Base-by-base conservation (phyloP, 2,113 vertebrate species). In the Ammodytes marinus region DNA sequence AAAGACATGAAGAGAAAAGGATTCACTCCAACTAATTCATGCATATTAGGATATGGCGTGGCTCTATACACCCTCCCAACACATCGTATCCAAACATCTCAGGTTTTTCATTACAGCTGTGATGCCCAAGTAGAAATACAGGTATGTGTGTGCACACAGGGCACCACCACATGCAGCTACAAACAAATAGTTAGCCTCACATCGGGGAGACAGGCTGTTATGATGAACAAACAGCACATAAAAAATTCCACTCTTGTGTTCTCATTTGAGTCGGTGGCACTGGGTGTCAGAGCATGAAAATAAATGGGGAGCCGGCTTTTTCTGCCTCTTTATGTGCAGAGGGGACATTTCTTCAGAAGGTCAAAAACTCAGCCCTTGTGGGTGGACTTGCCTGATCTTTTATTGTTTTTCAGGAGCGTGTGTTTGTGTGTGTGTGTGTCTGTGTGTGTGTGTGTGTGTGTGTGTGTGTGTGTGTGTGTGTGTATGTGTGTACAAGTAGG, bases 331-430 rank as follows among this genome's bases (percentile, higher is more conserved):
- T 76, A 54, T 74, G 64, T 57, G 14, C 14, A 39, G 27, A 69
- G 63, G 71, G 90, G 84, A 78, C 65, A 52, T 74, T 80, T 79
- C 66, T 65, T 15, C 69, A 87, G 77, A 88, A 89, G 85, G 90
- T 92, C 83, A 88, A 65, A 84, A 69, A 60, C n/a, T 69, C 45
- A 27, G 27, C 42, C 66, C 65, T 67, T 70, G 59, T 76, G 66
- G 54, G 76, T 74, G 60, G 76, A 69, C 49, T 58, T 60, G 15
- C 68, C 70, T 87, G 79, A 84, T 84, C 86, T 86, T 84, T 78
- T 80, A 80, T 78, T 77, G 60, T 80, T 84, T 76, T 66, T 14
- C 45, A 61, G 13, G 40, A 40, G 50, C 54, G 70, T 45, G 59
- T 67, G 35, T 59, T 68, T 70, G 46, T 35, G 65, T 52, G 55